Conservation (phyloP, 2,113 vertebrate genomes). For the Cichladusa arquata region DNA sequence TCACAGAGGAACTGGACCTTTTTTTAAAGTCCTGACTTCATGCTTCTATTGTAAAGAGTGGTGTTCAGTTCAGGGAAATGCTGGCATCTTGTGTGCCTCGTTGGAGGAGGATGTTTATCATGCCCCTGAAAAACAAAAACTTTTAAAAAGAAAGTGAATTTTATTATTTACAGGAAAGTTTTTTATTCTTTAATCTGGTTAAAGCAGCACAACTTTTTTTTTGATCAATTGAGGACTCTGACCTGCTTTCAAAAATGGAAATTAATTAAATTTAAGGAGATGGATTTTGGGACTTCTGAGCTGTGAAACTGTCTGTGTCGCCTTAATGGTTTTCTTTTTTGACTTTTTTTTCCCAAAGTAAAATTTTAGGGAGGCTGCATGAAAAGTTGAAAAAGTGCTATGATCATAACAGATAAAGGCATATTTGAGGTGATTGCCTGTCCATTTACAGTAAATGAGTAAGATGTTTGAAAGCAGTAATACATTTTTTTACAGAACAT, state of each 20-base stretch:
- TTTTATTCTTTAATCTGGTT: not conserved
- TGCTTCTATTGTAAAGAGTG: not conserved
- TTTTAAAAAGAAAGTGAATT: not conserved
- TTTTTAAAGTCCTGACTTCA: not conserved
- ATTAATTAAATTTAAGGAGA: not conserved
- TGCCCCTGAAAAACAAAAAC: not conserved
- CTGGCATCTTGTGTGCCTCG: not conserved
- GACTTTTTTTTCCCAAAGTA: not conserved
- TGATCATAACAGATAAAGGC: not conserved
- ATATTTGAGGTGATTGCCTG: not conserved
- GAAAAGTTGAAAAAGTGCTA: not conserved
- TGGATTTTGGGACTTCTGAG: not conserved
- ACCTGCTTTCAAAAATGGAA: not conserved
- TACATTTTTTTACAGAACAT: not conserved
- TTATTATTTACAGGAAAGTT: not conserved
- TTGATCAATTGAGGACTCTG: not conserved
- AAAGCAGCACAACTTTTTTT: not conserved
- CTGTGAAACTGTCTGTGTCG: not conserved
- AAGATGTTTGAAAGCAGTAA: not conserved
- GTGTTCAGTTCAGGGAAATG: not conserved
- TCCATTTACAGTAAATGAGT: not conserved
- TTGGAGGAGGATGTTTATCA: not conserved
- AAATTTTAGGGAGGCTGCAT: not conserved
- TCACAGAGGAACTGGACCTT: not conserved
- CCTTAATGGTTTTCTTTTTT: not conserved